Evolutionary conservation across 2,888 invertebrate species (phyloP), one percentile per base, ranked within the genome.

Genomic region (Protophormia terraenovae): DNA sequence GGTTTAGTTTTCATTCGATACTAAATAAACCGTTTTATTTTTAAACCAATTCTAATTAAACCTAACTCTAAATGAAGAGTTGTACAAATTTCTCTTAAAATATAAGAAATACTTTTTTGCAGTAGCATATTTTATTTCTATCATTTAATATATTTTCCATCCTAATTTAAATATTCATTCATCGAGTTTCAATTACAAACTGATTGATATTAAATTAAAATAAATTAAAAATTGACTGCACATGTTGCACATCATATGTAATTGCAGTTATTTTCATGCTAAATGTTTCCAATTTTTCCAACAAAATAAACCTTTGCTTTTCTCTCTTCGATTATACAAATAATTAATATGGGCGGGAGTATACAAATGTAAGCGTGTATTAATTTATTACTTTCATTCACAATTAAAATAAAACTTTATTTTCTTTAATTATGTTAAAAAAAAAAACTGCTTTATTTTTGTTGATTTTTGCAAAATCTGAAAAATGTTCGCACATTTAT

Each of bases 401-500:
- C 35, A 35, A 41, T 41, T 41, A 41, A n/a, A 41, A 41, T 41
- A 4, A 41, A 41, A n/a, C 3, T 4, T 19, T 47, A 47, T 19
- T 47, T 47, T 47, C 3, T 55, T n/a, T 14, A 55, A 22, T 27
- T 6, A 55, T 22, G 41, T n/a, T 64, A 27, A 35, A 38, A 16
- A 38, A 32, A 60, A 45, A 60, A 35, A 58, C 5, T 45, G 58
- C 22, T n/a, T 32, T 71, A 29, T 71, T 53, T 10, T 35, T 24
- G 12, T 38, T 64, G 38, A 35, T 60, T 38, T 60, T 47, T 22
- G 22, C 27, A 62, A 69, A 69, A 47, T 35, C 41, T 38, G 12
- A 62, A 64, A n/a, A 45, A 19, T 27, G 32, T 73, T 73, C 66
- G 29, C 55, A 32, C 19, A 62, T 60, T 72, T 80, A 45, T 66